Evolutionary conservation across 2,797 vertebrate species (phyloP).

Genomic region (Alfaro cultratus): DNA sequence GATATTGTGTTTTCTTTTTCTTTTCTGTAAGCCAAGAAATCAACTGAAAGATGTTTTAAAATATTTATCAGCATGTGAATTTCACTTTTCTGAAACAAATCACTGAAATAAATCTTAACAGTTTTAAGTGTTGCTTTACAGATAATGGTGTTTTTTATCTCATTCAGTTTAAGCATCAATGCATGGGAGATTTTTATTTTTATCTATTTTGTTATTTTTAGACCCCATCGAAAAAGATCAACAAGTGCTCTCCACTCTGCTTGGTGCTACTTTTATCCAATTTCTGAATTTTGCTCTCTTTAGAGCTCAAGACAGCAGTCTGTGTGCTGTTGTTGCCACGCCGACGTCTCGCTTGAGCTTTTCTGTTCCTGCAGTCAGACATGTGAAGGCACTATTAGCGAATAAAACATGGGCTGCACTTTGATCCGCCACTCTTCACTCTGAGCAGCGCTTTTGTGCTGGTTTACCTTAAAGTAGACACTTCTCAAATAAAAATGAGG

Average conservation of each 20-base stretch:
- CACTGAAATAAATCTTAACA: neutral
- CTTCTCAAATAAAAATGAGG: slow-evolving; percentile 40
- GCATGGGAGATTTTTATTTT: neutral
- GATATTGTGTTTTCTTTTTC: neutral
- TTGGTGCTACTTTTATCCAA: neutral
- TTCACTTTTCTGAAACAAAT: neutral
- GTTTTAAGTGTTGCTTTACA: neutral
- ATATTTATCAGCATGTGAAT: neutral
- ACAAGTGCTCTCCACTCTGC: neutral
- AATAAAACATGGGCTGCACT: neutral
- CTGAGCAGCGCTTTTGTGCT: slow-evolving; percentile 5
- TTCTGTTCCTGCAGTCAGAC: neutral
- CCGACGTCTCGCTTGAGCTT: neutral
- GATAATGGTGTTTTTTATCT: neutral
- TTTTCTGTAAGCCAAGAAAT: neutral
- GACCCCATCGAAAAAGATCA: neutral
- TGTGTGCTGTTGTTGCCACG: neutral
- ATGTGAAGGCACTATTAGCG: slow-evolving; percentile 1
- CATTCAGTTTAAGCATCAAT: neutral
- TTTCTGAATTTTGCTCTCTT: neutral
- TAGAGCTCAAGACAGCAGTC: neutral
- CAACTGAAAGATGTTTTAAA: neutral
- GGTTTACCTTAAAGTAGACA: slow-evolving; percentile 29
- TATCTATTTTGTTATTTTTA: neutral
- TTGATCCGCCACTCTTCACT: neutral